A percentile compares a stretch with the other conserved stretches of the same genome.
These are phyloP conservation scores for Paracyclopina nana DNA, from an alignment of 1,140 invertebrate species.

Conservation along the genomic window DNA sequence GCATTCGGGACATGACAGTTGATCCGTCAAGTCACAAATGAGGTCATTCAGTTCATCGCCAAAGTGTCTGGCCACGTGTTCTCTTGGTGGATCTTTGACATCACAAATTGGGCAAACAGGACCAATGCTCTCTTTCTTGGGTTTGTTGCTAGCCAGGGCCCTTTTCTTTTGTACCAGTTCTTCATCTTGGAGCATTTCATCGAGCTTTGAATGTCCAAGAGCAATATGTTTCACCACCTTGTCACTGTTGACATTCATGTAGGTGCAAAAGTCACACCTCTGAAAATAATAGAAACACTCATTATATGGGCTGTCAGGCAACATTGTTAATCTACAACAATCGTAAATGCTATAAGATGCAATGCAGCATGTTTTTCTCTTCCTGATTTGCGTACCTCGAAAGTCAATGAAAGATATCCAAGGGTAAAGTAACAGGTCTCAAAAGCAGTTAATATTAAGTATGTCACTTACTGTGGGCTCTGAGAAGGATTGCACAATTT, in stretches of 20 bases:
- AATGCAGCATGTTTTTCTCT: no score
- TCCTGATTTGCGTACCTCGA: no score
- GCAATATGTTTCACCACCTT: background rate
- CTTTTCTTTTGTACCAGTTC: background rate
- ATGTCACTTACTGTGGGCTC: background rate
- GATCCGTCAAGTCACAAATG: background rate
- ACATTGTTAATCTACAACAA: no score
- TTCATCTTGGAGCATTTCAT: background rate
- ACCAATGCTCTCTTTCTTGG: slow-evolving; percentile 3
- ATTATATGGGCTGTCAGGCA: no score
- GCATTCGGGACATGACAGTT: background rate
- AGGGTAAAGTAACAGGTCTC: background rate
- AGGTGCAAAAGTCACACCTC: background rate
- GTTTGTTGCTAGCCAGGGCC: background rate
- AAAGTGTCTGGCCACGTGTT: background rate
- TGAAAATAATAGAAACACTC: background rate
- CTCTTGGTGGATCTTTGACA: background rate
- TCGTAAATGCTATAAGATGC: no score
- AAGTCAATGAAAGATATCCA: background rate
- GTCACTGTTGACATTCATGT: background rate
- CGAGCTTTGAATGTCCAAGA: background rate
- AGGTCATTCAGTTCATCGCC: background rate
- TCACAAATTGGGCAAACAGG: background rate
- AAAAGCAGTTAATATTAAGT: no score
- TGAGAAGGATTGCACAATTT: background rate